phyloP scores from a whole-genome alignment of 1,140 invertebrate species.

The Halyomorpha halys region DNA sequence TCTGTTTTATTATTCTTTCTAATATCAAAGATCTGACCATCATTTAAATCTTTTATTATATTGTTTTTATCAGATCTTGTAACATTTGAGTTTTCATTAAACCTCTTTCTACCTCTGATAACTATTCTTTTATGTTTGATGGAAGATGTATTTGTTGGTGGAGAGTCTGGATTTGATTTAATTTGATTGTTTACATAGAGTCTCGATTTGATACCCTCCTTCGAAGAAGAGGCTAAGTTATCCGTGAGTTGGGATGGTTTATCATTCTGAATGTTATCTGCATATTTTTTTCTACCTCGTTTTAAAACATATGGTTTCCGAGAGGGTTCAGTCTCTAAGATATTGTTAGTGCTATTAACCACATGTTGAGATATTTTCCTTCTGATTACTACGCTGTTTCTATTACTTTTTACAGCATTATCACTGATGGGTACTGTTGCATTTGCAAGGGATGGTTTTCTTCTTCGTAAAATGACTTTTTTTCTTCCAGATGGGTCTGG shows the following conservation, averaged over 20 bases:
- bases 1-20: too few species aligned
- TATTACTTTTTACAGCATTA: background rate
- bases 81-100: background rate
- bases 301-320: background rate
- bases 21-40: too few species aligned
- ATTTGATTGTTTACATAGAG: background rate
- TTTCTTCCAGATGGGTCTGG: background rate
- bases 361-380: background rate
- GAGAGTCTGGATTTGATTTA: background rate
- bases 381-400: background rate
- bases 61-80: too few species aligned
- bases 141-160: background rate
- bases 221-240: background rate
- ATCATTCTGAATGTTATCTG: background rate
- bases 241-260: background rate
- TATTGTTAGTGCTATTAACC: too few species aligned
- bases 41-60: too few species aligned
- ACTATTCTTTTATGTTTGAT: slow-evolving; percentile 1
- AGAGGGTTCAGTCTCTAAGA: too few species aligned
- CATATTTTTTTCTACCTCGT: background rate
- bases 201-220: background rate
- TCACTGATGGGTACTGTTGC: background rate
- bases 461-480: slow-evolving; percentile 6
- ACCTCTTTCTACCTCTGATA: slow-evolving; percentile 5
- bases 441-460: background rate